Base-by-base conservation (phyloP, 2,888 invertebrate genomes). In the Platynereis dumerilii region DNA sequence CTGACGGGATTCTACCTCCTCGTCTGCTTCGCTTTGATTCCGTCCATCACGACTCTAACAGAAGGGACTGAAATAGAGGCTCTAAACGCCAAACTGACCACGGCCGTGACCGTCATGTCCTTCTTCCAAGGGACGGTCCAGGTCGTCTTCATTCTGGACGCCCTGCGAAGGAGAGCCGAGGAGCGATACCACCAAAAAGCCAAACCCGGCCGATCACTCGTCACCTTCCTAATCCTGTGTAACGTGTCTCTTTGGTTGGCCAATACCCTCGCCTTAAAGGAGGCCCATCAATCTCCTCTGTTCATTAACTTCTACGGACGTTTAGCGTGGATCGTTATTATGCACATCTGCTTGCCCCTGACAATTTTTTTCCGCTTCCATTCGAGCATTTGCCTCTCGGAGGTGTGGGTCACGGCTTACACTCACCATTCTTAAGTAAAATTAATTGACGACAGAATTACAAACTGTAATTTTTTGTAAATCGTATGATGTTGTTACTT, bases 321-420 rank as follows among this genome's bases (percentile, higher is more conserved):
- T 24, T 81, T 89, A 10, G 86, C 88, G 0, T 90, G 90, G 90
- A 89, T 88, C 29, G 86, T 90, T 29, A 83, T 90, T 58, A 88
- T 88, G 0, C 85, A 89, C 60, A 84, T 88, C 28, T 87, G 88
- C 22, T 82, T 89, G 34, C 90, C 90, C 0, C 83, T 90, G 7
- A 84, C 89, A 12, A 88, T 82, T 60, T 81, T 80, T 72, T 81
- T 77, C 75, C 75, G 82, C 29, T 82, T 82, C 72, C 81, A 80
- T 71, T 80, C 80, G 5, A 79, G 80, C 20, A 79, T 81, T 52
- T 81, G 81, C 68, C 74, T 82, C 42, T 80, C 81, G 5, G 81
- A 82, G 64, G 79, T 82, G 45, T 82, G 82, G 82, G 77, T 77
- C 67, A 76, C 80, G 54, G 78, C 80, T 20, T 81, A 81, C 42